A percentile compares a stretch with the other conserved stretches of the same genome.
These are phyloP conservation scores for Lasioglossum zephyrum DNA, from an alignment of 2,888 invertebrate genomes.

Conservation along the genomic window DNA sequence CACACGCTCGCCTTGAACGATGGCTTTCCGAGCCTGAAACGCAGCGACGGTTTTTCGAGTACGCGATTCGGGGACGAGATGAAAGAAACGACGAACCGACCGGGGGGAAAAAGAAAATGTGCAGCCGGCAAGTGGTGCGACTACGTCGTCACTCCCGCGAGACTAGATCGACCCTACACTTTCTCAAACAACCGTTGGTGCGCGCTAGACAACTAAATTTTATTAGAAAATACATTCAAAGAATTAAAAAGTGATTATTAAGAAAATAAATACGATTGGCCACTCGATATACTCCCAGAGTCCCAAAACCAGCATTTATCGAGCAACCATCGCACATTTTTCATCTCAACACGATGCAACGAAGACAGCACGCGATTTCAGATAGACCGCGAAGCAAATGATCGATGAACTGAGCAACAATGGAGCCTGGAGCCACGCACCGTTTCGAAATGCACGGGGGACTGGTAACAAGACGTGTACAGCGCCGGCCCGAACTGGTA, in stretches of 20 bases:
- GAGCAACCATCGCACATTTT: not conserved
- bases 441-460: not conserved
- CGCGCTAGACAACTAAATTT: not conserved
- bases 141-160: not conserved
- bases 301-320: not conserved
- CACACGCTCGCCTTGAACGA: conserved; percentile 23
- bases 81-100: conserved; percentile 23
- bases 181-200: not conserved
- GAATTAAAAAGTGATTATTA: not conserved
- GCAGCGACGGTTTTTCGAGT: conserved; percentile 13
- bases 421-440: not conserved
- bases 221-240: not conserved
- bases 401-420: not conserved
- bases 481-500: conserved; percentile 34
- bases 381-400: not conserved
- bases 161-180: not conserved
- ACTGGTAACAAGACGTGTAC: not conserved
- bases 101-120: conserved; percentile 12
- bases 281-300: not conserved
- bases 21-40: conserved; percentile 48
- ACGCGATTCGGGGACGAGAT: conserved; percentile 16
- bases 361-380: not conserved
- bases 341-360: not conserved
- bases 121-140: not conserved
- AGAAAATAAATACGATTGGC: not conserved